Conservation (phyloP, 2,888 invertebrate species). For the Erannis defoliaria region DNA sequence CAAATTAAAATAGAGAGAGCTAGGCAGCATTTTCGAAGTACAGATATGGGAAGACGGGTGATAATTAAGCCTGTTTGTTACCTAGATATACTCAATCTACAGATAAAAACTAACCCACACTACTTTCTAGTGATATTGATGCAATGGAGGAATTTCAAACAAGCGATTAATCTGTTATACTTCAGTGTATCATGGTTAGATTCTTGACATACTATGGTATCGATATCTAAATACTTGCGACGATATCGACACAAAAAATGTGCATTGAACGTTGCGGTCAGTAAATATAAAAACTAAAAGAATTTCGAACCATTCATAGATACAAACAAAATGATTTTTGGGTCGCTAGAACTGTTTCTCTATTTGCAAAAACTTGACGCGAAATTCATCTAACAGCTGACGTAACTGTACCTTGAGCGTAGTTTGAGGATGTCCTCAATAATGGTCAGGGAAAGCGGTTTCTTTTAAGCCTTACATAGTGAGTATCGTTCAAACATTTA, state of each 20-base stretch:
- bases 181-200: conserved; percentile 36
- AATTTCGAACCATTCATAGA: conserved; percentile 38
- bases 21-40: conserved; percentile 58
- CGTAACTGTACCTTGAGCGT: conserved; percentile 62
- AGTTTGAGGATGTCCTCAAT: conserved; percentile 57
- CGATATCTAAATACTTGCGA: conserved; percentile 46
- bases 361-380: conserved; percentile 61
- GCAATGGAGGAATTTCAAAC: conserved; percentile 47
- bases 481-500: conserved; percentile 40
- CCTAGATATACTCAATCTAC: conserved; percentile 52
- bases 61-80: conserved; percentile 65
- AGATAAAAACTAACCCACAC: conserved; percentile 67
- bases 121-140: conserved; percentile 74
- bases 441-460: conserved; percentile 59
- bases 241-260: conserved; percentile 16
- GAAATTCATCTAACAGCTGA: conserved; percentile 59
- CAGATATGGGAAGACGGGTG: conserved; percentile 68
- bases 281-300: conserved; percentile 23
- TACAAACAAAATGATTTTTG: conserved; percentile 50
- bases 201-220: conserved; percentile 30
- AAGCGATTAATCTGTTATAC: conserved; percentile 41
- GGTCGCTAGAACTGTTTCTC: conserved; percentile 61
- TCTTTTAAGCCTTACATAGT: conserved; percentile 49
- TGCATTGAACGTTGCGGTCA: conserved; percentile 5
- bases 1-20: conserved; percentile 73